phyloP scores from a whole-genome alignment of 2,797 vertebrate genomes.

The Muraenolepis orangiensis region DNA sequence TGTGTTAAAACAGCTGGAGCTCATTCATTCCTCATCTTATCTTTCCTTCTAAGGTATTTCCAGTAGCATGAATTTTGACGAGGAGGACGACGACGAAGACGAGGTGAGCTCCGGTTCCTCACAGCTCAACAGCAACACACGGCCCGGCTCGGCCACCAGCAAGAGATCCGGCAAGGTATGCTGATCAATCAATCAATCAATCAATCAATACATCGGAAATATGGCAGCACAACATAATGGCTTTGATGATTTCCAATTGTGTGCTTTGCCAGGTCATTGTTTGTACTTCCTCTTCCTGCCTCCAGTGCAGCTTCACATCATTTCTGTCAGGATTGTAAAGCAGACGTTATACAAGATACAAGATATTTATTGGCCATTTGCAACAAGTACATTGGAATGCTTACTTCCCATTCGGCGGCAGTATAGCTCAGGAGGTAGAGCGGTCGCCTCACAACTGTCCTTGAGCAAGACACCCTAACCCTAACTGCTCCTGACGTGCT shows the following conservation, averaged over 20 bases:
- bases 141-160: constrained; percentile 93
- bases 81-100: constrained; percentile 94
- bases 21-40: background rate
- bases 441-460: too few relatives aligned
- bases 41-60: constrained; percentile 84
- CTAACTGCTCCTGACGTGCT: too few relatives aligned
- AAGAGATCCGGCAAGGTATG: constrained; percentile 91
- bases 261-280: background rate
- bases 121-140: constrained; percentile 94
- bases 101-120: constrained; percentile 97
- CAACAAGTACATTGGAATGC: too few relatives aligned
- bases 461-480: too few relatives aligned
- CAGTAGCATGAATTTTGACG: constrained; percentile 98
- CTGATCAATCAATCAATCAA: too few relatives aligned
- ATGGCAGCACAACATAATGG: background rate
- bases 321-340: background rate
- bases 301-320: constrained; percentile 3
- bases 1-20: background rate
- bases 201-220: background rate
- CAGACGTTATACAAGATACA: too few relatives aligned
- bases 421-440: too few relatives aligned
- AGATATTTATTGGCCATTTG: too few relatives aligned
- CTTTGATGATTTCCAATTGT: background rate
- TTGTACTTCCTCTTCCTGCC: constrained; percentile 4
- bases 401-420: too few relatives aligned